phyloP scores from a whole-genome alignment of 2,888 invertebrate genomes.

The Pachycephus smyrnensis region DNA sequence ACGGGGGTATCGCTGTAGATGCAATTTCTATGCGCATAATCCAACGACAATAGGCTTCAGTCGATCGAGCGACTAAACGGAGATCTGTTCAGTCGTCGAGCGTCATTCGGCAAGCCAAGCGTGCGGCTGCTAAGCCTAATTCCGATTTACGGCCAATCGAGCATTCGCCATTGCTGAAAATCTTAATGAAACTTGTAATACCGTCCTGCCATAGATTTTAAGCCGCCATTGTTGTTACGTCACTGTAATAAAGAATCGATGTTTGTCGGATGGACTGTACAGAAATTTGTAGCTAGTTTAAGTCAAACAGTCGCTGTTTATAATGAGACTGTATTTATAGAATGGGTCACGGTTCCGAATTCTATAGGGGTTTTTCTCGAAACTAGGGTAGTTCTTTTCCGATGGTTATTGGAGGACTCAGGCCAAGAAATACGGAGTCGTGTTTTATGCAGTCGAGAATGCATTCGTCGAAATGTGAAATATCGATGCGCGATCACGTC shows the following conservation, averaged over 20 bases:
- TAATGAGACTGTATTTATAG: not conserved
- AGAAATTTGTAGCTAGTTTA: not conserved
- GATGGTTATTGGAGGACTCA: not conserved
- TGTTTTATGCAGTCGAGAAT: constrained; percentile 32
- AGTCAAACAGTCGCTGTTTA: not conserved
- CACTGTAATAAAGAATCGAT: not conserved
- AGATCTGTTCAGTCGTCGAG: constrained; percentile 37
- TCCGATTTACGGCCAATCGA: not conserved
- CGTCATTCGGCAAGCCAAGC: not conserved
- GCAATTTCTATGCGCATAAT: constrained; percentile 48
- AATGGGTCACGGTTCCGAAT: not conserved
- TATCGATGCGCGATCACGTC: constrained; percentile 54
- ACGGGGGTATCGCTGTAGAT: not conserved
- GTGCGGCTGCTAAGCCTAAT: not conserved
- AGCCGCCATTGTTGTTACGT: not conserved
- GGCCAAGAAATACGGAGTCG: not conserved
- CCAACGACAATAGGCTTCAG: constrained; percentile 44
- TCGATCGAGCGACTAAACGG: constrained; percentile 36
- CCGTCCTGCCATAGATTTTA: not conserved
- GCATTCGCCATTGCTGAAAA: not conserved
- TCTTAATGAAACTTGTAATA: not conserved
- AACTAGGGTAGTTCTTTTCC: not conserved
- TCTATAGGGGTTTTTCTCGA: not conserved
- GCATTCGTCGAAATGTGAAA: constrained; percentile 15
- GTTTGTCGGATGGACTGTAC: not conserved